Conservation (phyloP, 2,888 invertebrate genomes). For the Piscicola geometra region DNA sequence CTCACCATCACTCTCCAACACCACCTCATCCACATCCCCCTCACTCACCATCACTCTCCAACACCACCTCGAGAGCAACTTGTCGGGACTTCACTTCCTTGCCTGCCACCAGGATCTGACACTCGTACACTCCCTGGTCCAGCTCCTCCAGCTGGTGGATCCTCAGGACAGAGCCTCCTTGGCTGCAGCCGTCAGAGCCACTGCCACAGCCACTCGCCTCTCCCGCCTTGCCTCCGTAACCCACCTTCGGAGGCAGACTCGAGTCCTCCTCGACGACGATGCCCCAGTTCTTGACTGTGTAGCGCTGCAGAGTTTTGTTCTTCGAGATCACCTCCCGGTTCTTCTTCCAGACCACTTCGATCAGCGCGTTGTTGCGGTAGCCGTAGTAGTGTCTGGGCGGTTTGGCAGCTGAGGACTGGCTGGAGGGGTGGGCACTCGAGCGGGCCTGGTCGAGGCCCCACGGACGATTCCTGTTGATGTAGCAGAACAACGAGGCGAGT, state of each 20-base stretch:
- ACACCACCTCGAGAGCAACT: not conserved
- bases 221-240: not conserved
- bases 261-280: not conserved
- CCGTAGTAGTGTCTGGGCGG: slow-evolving; percentile 2
- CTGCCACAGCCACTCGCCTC: not conserved
- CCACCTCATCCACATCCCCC: too few species aligned
- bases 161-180: slow-evolving; percentile 7
- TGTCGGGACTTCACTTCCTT: not conserved
- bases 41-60: not conserved
- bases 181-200: not conserved
- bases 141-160: not conserved
- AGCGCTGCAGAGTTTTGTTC: not conserved
- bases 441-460: not conserved
- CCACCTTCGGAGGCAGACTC: not conserved
- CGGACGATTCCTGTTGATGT: not conserved
- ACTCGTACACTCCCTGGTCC: slow-evolving; percentile 5
- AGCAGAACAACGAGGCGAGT: not conserved
- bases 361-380: not conserved
- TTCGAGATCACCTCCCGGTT: not conserved
- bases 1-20: too few species aligned
- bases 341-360: not conserved
- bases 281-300: not conserved
- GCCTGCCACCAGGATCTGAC: not conserved
- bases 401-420: not conserved
- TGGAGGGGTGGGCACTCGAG: not conserved